Evolutionary conservation across 2,888 invertebrate genomes (phyloP), one percentile per base, ranked within the genome.

Genomic region (Thera obeliscata): DNA sequence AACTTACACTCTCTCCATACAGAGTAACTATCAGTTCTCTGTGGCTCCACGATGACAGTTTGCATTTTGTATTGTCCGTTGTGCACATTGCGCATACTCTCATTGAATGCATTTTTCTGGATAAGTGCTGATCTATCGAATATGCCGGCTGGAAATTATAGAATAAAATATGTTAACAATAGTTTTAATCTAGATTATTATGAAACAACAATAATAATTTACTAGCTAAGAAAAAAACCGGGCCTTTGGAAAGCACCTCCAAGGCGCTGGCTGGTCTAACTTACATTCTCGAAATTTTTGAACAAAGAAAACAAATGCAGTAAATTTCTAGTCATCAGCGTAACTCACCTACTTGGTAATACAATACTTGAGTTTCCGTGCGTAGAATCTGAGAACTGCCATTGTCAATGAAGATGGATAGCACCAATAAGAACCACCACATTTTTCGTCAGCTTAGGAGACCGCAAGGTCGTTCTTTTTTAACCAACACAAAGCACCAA

Each of bases 1-100:
- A 6, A 82, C 91, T 84, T 78, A 93, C 93, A 74, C 74, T 86
- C 84, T 73, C 83, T 85, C 89, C 90, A 90, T 8, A 87, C 79
- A 0, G 88, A 85, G 69, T 87, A 90, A 75, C 92, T 93, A 69
- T 93, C 91, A 22, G 78, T 70, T 57, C 85, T 83, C 1, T 72
- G 66, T 0, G 89, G 85, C 52, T 81, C 76, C 22, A 91, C 58
- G 9, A 87, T 73, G 3, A 83, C 64, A 0, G 92, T 87, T 49
- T 85, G 82, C 33, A 91, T 78, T 5, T 82, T 77, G 62, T 78
- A 78, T 5, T 78, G 77, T 2, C 78, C 79, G 0, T 81, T 70
- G 50, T 83, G 81, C 0, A 83, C 84, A 62, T 86, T 79, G 11
- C 76, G 77, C 77, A 91, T 85, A 50, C 87, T 88, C 59, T 93